Percentiles rank a stretch among this genome's conserved stretches.
Evolutionary conservation across 2,888 invertebrate genomes (phyloP).

Genomic region (Dolichomitus sp.): DNA sequence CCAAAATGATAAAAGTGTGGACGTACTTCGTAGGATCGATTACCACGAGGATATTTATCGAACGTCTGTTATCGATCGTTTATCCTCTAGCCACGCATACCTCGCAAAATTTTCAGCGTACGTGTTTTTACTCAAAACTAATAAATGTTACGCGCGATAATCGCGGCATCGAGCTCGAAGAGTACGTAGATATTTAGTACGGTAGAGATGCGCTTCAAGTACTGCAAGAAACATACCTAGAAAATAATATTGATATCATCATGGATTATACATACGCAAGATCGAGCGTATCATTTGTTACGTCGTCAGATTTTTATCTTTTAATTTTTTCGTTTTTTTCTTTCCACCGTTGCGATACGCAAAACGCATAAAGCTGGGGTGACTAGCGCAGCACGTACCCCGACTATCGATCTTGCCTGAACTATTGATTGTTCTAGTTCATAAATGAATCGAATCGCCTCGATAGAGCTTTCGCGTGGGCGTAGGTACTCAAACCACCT

Average conservation of each 20-base stretch:
- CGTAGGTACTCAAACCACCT: constrained; percentile 9
- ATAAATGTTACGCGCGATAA: constrained; percentile 47
- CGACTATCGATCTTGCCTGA: constrained; percentile 46
- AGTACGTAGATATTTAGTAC: constrained; percentile 31
- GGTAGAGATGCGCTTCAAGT: constrained; percentile 28
- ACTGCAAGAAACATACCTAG: constrained; percentile 26
- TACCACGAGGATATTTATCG: constrained; percentile 36
- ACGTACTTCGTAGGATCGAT: constrained; percentile 52
- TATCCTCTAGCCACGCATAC: constrained; percentile 48
- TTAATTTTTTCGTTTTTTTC: constrained; percentile 15
- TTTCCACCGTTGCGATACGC: constrained; percentile 61
- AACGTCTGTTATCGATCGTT: constrained; percentile 3
- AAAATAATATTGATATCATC: constrained; percentile 17
- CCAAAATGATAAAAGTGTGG: constrained; percentile 14
- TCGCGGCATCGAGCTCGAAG: constrained; percentile 32
- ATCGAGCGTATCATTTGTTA: constrained; percentile 43
- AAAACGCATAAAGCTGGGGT: constrained; percentile 50
- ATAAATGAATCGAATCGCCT: constrained; percentile 31
- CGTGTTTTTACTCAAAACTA: constrained; percentile 33
- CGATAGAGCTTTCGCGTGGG: constrained; percentile 19
- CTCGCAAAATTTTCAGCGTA: constrained; percentile 25
- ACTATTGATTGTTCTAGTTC: constrained; percentile 42
- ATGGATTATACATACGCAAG: constrained; percentile 24
- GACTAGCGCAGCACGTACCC: constrained; percentile 28
- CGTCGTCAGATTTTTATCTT: neutral